Conservation (phyloP, 2,888 invertebrate species). For the Linnaemya vulpina region DNA sequence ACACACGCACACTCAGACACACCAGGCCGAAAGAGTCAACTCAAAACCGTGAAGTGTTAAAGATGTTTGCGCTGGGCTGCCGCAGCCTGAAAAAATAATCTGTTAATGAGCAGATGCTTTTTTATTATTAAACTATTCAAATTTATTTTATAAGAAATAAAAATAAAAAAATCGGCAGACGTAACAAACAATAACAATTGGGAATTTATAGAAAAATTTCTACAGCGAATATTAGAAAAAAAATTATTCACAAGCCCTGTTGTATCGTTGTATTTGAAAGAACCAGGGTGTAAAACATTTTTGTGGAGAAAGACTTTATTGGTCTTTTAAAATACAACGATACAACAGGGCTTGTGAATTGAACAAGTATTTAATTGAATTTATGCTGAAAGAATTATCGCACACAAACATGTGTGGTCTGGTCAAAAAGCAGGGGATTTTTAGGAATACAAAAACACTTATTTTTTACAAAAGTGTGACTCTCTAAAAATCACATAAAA, state of each 20-base stretch:
- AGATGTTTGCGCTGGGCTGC: background rate
- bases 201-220: slow-evolving; percentile 41
- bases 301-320: no score
- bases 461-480: slow-evolving; percentile 50
- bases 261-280: no score
- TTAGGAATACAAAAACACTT: background rate
- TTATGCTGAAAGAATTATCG: slow-evolving; percentile 23
- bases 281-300: no score
- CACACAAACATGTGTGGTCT: slow-evolving; percentile 53
- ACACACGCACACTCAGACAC: background rate
- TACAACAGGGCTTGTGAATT: no score
- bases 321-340: no score
- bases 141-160: background rate
- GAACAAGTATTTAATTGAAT: slow-evolving; percentile 38
- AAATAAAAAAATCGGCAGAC: slow-evolving; percentile 5
- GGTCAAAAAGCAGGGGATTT: background rate
- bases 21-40: slow-evolving; percentile 13
- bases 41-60: slow-evolving; percentile 48
- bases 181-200: slow-evolving; percentile 29
- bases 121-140: slow-evolving; percentile 20
- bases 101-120: slow-evolving; percentile 62
- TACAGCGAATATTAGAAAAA: slow-evolving; percentile 25
- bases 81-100: slow-evolving; percentile 38
- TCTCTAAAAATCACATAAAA: slow-evolving; percentile 25
- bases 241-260: no score